Base-by-base conservation (phyloP, 2,888 invertebrate species). In the Phaedon cochleariae region DNA sequence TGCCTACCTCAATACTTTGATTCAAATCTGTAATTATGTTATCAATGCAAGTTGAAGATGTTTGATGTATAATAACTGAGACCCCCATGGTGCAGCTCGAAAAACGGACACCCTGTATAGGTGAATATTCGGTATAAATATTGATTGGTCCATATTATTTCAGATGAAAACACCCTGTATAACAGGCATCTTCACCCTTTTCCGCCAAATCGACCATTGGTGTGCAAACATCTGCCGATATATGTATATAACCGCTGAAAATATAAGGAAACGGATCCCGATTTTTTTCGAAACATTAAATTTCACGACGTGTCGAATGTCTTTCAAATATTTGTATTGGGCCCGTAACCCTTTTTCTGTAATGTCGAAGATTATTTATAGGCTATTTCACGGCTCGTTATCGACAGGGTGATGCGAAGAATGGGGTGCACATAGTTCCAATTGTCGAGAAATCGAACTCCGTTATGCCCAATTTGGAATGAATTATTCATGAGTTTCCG, bases 221-320 rank as follows among this genome's bases (percentile, higher is more conserved):
- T 34, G 34, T 45, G 10, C 29, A 26, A 57, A 57, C 72, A 71
- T 70, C 74, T 72, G 72, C 63, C 67, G 22, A 18, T 17, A 18
- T n/a, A n/a, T 7, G n/a, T n/a, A n/a, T n/a, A n/a, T n/a, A n/a
- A 31, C 46, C 41, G 41, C n/a, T n/a, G 34, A 62, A 66, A 69
- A 60, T 37, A 41, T 41, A 69, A 73, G 62, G 62, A 68, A 73
- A 64, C 60, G 51, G 59, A 65, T 4, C 60, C 62, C 65, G 55
- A 70, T 73, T 77, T 76, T 76, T 76, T 77, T 74, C 76, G 74
- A 74, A 75, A 77, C 77, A 78, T 77, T 77, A 75, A 77, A 72
- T 76, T 73, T 74, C 64, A 62, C 31, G 62, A 65, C 73, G 73
- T 71, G 68, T 70, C 76, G 73, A 77, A 77, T 78, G 59, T 70